Evolutionary conservation across 1,140 invertebrate genomes (phyloP), one percentile per base, ranked within the genome.

Genomic region (Bemisia tabaci): DNA sequence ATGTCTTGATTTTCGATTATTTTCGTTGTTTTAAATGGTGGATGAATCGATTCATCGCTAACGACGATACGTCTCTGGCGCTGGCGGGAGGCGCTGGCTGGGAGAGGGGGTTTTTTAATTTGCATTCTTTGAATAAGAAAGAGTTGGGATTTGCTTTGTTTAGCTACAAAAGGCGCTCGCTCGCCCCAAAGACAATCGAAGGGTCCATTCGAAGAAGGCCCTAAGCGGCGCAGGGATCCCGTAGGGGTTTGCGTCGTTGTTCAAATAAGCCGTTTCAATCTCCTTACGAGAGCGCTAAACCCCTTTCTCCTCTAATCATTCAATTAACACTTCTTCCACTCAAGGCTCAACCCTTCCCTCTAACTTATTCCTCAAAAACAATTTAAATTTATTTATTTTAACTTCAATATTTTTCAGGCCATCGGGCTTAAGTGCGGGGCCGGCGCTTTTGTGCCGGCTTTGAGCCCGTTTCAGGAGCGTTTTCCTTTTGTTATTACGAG

Each of bases 361-460:
- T 48, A 48, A 48, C 33, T 48, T 48, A 48, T 17, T 48, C 33
- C 33, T 48, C 33, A 48, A 48, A 48, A 48, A 48, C 33, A 48
- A 48, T 48, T 48, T 48, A 48, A 48, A 48, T 48, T 48, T 48
- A 48, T 48, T 48, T 48, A 48, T 48, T 48, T 48, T 48, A 48
- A 48, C 33, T 48, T 48, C 33, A 48, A 48, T 48, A 48, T 48
- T 48, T 48, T 48, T 48, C 33, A 48, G 33, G 5, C 17, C 33
- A 48, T 48, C 17, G 33, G 33, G 17, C 33, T 48, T 48, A 48
- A 48, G 33, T 48, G 33, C 33, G 17, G 17, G 17, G 5, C 33
- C 17, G 5, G 33, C 17, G 33, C 33, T 48, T 48, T 48, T 48
- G 33, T 48, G 33, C 5, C 33, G 33, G 33, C 33, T 48, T 48